Base-by-base conservation (phyloP, 2,888 invertebrate species). In the Melanostoma mellinum region DNA sequence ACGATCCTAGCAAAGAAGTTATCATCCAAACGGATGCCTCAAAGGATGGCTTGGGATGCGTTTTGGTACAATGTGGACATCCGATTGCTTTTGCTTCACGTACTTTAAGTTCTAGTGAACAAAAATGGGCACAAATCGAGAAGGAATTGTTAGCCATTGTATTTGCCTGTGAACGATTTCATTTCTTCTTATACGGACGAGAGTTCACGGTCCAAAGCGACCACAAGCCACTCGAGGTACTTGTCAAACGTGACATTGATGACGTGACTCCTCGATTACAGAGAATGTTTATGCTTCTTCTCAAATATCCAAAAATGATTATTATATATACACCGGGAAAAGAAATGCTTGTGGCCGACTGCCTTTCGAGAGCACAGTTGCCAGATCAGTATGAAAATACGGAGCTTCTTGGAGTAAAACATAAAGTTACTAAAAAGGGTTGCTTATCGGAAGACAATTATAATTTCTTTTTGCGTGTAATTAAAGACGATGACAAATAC, bases 81-180 rank as follows among this genome's bases (percentile, higher is more conserved):
- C 20, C 20, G 20, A 20, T 20, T 20, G 20, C 20, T 20, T 20
- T 1, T 20, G 20, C 20, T 20, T 20, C 20, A 20, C 20, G 20
- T 20, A 20, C 20, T 20, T 20, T 20, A 20, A 20, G 20, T 20
- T 20, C 20, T 20, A 20, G 20, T 20, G 20, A 20, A 20, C 20
- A 20, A 20, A 20, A 20, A 20, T 20, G 20, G 20, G 20, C 20
- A 20, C 20, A 20, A 20, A 20, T 20, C 1, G 20, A 20, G 20
- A 20, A 20, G 81, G 88, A 90, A n/a, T n/a, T n/a, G n/a, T n/a
- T n/a, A 85, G 89, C 88, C 40, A 87, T 89, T 6, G 86, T 87
- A 4, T 88, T 87, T 85, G 87, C 88, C 3, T 86, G 86, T 10
- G 80, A 87, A 75, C 89, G 89, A 80, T 90, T 90, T 86, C 88